Base-by-base conservation (phyloP, 1,140 invertebrate genomes). In the Drosophila aff. region DNA sequence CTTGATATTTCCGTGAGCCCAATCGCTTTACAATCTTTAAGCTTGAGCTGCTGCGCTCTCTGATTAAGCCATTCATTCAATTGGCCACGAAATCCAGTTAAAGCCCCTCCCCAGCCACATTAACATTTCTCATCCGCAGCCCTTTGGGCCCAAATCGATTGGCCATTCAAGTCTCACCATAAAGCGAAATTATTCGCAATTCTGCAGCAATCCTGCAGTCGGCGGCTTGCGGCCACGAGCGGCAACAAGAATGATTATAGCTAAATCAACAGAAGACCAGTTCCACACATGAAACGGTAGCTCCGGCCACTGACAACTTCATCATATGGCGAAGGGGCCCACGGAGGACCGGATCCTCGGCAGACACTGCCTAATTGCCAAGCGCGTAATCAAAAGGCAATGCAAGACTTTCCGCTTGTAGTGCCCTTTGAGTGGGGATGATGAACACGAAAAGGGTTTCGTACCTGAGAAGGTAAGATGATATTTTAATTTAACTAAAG, bases 311-410 rank as follows among this genome's bases (percentile, higher is more conserved):
- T 89, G 84, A 89, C 84, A 89, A 89, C 85, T 81, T 84, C 84
- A 89, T 89, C 84, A 90, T 89, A 57, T 90, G 69, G 78, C 78
- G 46, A 46, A 81, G 23, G 43, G 49, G 18, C 21, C 18, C 46
- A 11, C n/a, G 38, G 41, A 4, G 47, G 60, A 38, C 50, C 41
- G 50, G 38, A 41, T 80, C 38, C 61, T 36, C 57, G 47, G 5
- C 50, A 49, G 49, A 33, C 58, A 36, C 57, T 44, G 60, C 74
- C 73, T 89, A 81, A 89, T 90, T 89, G 85, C 85, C 79, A 59
- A 83, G 65, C 85, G 75, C 69, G 78, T 84, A 89, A 89, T 89
- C 85, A 84, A 89, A 89, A 87, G 69, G 68, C 84, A 75, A 66
- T 76, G 83, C 16, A 68, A 68, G 63, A 58, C 40, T 44, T 68